Conservation (phyloP, 2,888 invertebrate genomes). For the Drosophila flavopinicola region DNA sequence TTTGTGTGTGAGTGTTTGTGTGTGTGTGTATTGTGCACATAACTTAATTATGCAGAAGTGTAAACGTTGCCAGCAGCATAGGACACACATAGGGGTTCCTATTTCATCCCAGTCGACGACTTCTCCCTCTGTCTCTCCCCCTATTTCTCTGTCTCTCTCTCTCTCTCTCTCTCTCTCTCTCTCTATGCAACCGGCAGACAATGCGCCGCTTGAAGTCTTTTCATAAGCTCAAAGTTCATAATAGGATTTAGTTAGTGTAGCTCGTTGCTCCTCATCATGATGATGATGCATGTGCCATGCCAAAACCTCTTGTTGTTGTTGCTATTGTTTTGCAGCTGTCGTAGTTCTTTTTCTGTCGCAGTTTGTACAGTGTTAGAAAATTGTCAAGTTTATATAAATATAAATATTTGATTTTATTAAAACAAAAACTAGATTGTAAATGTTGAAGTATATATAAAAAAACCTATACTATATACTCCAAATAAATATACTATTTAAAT, state of each 20-base stretch:
- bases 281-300: slow-evolving; percentile 58
- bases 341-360: slow-evolving; percentile 7
- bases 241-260: slow-evolving; percentile 74
- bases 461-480: too few species aligned
- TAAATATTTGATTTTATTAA: too few species aligned
- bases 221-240: slow-evolving; percentile 77
- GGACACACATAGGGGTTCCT: slow-evolving; percentile 29
- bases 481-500: neutral
- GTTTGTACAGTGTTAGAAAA: slow-evolving; percentile 26
- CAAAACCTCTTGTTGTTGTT: slow-evolving; percentile 8
- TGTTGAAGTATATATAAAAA: too few species aligned
- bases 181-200: slow-evolving; percentile 44
- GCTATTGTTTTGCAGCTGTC: slow-evolving; percentile 9
- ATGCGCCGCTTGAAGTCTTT: slow-evolving; percentile 75
- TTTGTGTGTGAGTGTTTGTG: slow-evolving; percentile 2
- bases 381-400: neutral
- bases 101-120: slow-evolving; percentile 26
- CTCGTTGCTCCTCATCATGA: slow-evolving; percentile 58
- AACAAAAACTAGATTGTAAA: too few species aligned
- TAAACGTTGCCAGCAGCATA: slow-evolving; percentile 60
- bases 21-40: slow-evolving; percentile 57
- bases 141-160: neutral
- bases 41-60: slow-evolving; percentile 79
- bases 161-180: neutral
- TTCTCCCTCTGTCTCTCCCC: slow-evolving; percentile 19